Conservation (phyloP, 2,888 invertebrate genomes). For the Scaptomyza tumidula region DNA sequence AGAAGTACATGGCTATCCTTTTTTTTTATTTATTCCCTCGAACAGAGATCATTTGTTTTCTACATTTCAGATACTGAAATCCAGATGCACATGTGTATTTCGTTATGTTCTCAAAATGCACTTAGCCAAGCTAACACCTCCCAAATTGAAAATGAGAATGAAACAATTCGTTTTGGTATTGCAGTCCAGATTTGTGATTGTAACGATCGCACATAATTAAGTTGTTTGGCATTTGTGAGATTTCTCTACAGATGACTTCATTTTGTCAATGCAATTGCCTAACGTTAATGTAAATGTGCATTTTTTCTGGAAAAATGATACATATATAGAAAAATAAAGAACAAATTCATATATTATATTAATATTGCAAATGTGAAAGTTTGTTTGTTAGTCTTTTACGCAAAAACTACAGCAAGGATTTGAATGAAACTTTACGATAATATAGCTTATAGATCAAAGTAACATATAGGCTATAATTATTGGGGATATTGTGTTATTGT, state of each 20-base stretch:
- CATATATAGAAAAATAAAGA: too few relatives aligned
- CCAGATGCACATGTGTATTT: constrained; percentile 10
- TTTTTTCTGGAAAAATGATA: too few relatives aligned
- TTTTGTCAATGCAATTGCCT: background rate
- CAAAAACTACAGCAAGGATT: too few relatives aligned
- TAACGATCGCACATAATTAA: constrained; percentile 53
- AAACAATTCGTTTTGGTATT: constrained; percentile 63
- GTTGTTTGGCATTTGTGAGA: constrained; percentile 32
- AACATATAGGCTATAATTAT: too few relatives aligned
- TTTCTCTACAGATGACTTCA: constrained; percentile 20
- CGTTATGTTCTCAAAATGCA: constrained; percentile 41
- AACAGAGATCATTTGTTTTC: constrained; percentile 69
- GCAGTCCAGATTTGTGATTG: constrained; percentile 41
- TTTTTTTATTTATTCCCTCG: constrained; percentile 47
- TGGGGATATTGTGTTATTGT: too few relatives aligned
- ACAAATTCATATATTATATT: too few relatives aligned
- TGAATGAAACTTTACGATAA: too few relatives aligned
- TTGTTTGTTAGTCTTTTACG: too few relatives aligned
- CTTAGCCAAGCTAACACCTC: constrained; percentile 64
- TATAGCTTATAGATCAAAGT: too few relatives aligned
- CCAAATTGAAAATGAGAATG: constrained; percentile 28
- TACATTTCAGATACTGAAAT: background rate
- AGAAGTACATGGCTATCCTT: constrained; percentile 43
- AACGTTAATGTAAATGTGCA: too few relatives aligned
- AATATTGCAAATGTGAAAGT: too few relatives aligned